Percentiles rank a stretch among this genome's conserved stretches.
phyloP scores from a whole-genome alignment of 2,113 vertebrate species.

The Xiphophorus couchianus region DNA sequence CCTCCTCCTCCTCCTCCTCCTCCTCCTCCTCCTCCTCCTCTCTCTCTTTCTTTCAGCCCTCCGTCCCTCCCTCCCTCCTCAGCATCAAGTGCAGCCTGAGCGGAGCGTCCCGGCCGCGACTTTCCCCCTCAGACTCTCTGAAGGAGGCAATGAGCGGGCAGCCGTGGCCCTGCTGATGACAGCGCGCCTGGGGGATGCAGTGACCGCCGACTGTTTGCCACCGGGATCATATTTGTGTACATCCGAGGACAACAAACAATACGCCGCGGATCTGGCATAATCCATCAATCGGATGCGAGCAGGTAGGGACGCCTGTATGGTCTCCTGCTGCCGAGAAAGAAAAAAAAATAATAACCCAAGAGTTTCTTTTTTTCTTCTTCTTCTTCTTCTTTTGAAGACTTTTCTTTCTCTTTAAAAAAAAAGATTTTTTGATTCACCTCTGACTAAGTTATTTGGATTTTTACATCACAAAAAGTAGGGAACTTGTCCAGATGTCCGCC shows the following conservation, averaged over 20 bases:
- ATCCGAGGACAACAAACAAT: constrained; percentile 51
- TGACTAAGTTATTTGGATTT: background rate
- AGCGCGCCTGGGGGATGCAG: constrained; percentile 71
- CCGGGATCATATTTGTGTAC: constrained; percentile 60
- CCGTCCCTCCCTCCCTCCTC: constrained; percentile 56
- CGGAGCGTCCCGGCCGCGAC: constrained; percentile 61
- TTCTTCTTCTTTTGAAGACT: no score
- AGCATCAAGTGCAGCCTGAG: constrained; percentile 81
- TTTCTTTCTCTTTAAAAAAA: background rate
- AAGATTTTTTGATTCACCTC: background rate
- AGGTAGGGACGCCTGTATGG: constrained; percentile 70
- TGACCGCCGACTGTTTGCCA: constrained; percentile 47
- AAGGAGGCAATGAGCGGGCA: constrained; percentile 75
- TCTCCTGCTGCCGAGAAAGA: background rate
- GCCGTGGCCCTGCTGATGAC: constrained; percentile 63
- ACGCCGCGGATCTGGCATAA: constrained; percentile 63
- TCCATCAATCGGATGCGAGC: constrained; percentile 78
- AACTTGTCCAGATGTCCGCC: no score
- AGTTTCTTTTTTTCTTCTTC: no score
- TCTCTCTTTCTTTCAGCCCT: constrained; percentile 41
- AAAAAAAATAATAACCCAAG: background rate
- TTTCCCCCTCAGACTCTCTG: constrained; percentile 66
- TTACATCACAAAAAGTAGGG: background rate
- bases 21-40: constrained; percentile 17
- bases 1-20: background rate